phyloP scores from a whole-genome alignment of 1,140 invertebrate species.

The Hypsibius dujardini region DNA sequence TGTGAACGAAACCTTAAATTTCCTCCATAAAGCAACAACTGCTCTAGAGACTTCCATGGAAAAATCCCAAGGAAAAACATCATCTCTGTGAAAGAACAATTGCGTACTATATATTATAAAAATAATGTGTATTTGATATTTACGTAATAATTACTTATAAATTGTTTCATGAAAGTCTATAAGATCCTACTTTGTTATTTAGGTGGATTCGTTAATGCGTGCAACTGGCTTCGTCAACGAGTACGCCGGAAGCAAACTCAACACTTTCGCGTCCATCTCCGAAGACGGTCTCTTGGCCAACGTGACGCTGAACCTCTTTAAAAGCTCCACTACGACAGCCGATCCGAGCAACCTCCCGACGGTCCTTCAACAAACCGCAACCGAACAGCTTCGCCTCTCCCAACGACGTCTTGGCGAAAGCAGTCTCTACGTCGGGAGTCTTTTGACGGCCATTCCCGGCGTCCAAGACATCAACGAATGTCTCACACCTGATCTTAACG shows the following conservation, averaged over 20 bases:
- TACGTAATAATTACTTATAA: too few relatives aligned
- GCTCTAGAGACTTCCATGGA: too few relatives aligned
- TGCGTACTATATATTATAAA: too few relatives aligned
- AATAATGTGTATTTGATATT: too few relatives aligned
- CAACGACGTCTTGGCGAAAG: conserved; percentile 9
- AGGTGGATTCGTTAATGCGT: neutral
- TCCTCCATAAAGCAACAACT: too few relatives aligned
- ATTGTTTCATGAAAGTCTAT: neutral
- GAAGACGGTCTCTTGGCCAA: conserved; percentile 11
- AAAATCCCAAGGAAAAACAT: too few relatives aligned
- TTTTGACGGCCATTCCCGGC: neutral
- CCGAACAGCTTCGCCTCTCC: neutral
- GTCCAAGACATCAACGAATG: conserved; percentile 14
- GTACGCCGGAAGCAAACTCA: neutral
- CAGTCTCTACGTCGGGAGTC: neutral
- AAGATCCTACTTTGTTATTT: neutral
- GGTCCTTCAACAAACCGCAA: neutral
- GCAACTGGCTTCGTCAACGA: neutral
- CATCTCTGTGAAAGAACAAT: too few relatives aligned
- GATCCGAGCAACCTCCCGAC: neutral
- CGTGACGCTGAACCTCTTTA: neutral
- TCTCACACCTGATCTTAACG: neutral
- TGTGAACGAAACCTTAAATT: too few relatives aligned
- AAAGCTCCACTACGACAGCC: neutral
- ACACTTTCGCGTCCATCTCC: neutral